Evolutionary conservation across 2,797 vertebrate genomes (phyloP), one percentile per base, ranked within the genome.

Genomic region (Myotis vivesi): DNA sequence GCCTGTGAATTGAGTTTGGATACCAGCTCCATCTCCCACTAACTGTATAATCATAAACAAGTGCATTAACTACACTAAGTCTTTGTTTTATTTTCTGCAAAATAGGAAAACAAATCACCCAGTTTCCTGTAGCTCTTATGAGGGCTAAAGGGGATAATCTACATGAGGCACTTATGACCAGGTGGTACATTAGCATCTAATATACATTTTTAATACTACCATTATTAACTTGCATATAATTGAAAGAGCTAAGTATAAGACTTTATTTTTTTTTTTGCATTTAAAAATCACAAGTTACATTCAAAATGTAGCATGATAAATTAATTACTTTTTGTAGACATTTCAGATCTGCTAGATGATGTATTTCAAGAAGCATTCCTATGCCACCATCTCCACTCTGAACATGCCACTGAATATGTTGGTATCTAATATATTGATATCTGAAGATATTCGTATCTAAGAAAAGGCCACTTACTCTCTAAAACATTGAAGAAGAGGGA

Each of bases 71-170:
- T 9, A 68, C 38, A 87, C 38, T 68, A 75, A 72, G 2, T 6
- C 22, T 76, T 36, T 28, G 7, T 81, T 91, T 76, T 83, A 79
- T 69, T 93, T 94, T 73, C 71, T 86, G 28, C 1, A 84, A 94
- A 92, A 57, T 30, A 86, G 20, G 8, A 82, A 64, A 71, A 91
- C 8, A 64, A 62, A 23, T 59, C 9, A 79, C 20, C 75, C 22
- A 79, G 20, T 79, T 19, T 83, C 8, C 13, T 3, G 28, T 20
- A 30, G 41, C 49, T 86, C 69, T 69, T 68, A 2, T 73, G 68
- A 90, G 20, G 13, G 33, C 36, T 72, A 68, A 59, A 66, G 87
- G 28, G 62, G 15, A 73, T 38, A 81, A 90, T 62, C 8, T 46
- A 46, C 30, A 22, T 17, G 23, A 83, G 3, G 16, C 46, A 9